These are phyloP conservation scores for Prietella phreatophila DNA, from an alignment of 2,113 vertebrate genomes.

Conservation along the genomic window DNA sequence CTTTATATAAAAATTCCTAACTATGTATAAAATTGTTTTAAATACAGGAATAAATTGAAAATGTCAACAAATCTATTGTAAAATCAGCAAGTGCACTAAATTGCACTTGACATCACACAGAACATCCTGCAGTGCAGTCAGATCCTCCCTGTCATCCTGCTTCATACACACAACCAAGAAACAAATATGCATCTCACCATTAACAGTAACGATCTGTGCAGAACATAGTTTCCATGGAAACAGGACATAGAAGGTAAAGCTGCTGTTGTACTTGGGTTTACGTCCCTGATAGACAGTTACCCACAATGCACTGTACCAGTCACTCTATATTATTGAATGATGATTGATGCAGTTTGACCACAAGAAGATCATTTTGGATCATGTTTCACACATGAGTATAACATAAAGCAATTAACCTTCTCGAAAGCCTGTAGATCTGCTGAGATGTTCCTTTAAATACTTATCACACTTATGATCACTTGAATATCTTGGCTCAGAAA, in stretches of 20 bases:
- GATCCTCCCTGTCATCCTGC: not conserved
- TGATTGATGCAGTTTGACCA: not conserved
- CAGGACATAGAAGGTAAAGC: not conserved
- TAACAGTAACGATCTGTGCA: not conserved
- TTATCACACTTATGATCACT: not conserved
- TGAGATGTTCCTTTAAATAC: not conserved
- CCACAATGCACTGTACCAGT: not conserved
- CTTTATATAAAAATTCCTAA: not conserved
- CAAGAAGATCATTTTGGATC: not conserved
- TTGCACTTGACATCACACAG: not conserved
- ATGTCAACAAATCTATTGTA: not conserved
- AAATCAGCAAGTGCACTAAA: not conserved
- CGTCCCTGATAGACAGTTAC: not conserved
- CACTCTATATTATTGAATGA: not conserved
- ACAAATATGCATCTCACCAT: not conserved
- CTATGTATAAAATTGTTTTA: not conserved
- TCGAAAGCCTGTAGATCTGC: not conserved
- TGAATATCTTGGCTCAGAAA: not conserved
- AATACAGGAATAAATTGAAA: not conserved
- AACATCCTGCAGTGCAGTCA: not conserved
- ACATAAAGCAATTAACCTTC: not conserved
- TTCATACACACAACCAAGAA: not conserved
- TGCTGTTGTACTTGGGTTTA: not conserved
- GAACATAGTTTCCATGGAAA: conserved; percentile 6
- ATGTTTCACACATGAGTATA: not conserved